Evolutionary conservation across 2,888 invertebrate species (phyloP).

Genomic region (Sarcophaga variegata): DNA sequence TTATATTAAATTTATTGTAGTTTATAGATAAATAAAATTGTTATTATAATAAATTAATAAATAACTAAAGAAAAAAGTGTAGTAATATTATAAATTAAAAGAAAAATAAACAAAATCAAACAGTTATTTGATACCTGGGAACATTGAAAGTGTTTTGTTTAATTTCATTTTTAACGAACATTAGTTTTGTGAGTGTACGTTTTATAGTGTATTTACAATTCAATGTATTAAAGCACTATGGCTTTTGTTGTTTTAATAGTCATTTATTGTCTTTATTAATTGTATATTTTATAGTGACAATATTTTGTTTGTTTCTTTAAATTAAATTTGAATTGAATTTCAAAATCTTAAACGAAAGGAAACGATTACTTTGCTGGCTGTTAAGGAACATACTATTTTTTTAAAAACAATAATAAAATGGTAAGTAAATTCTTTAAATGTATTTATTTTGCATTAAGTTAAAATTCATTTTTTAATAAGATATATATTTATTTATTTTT

Average conservation of each 20-base stretch:
- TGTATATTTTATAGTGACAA: conserved; percentile 50
- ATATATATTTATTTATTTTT: too few relatives aligned
- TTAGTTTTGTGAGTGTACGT: neutral
- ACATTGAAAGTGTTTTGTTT: too few relatives aligned
- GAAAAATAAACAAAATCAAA: conserved; percentile 19
- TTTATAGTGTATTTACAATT: neutral
- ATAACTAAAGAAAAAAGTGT: neutral
- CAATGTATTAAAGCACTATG: conserved; percentile 41
- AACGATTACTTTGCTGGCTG: conserved; percentile 45
- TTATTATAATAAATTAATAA: conserved; percentile 9
- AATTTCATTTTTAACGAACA: too few relatives aligned
- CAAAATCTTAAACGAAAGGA: conserved; percentile 9
- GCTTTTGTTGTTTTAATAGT: conserved; percentile 41
- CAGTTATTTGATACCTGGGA: conserved; percentile 1
- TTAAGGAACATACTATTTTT: neutral
- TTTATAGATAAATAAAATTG: conserved; percentile 7
- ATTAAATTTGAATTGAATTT: conserved; percentile 23
- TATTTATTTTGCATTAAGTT: too few relatives aligned
- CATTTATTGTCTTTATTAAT: conserved; percentile 61
- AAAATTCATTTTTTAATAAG: too few relatives aligned
- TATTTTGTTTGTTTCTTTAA: conserved; percentile 16
- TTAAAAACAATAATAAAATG: conserved; percentile 40
- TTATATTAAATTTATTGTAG: conserved; percentile 18
- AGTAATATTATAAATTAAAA: conserved; percentile 7
- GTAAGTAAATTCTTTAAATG: conserved; percentile 31